Percentiles rank a stretch among this genome's conserved stretches.
Conservation (phyloP, 92 coral and sea anemone genomes). For the Epizoanthus illoricatus region DNA sequence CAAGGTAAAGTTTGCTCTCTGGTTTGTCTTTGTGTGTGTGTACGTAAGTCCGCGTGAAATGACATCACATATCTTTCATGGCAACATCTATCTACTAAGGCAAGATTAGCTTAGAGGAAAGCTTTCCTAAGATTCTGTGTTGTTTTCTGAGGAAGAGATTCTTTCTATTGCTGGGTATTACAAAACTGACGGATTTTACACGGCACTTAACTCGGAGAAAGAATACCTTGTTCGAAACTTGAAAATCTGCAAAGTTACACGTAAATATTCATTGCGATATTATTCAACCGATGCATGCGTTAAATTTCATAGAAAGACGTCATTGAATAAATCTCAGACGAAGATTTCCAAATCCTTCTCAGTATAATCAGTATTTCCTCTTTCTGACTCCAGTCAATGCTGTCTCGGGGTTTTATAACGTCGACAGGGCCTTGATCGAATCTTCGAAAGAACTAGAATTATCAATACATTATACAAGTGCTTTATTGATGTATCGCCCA, state of each 20-base stretch:
- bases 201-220: slow-evolving; percentile 9
- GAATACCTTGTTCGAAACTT: not conserved
- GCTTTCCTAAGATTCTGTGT: not conserved
- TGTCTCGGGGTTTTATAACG: not conserved
- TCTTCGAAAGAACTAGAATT: slow-evolving; percentile 21
- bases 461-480: not conserved
- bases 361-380: not conserved
- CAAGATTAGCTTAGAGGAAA: not conserved
- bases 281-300: slow-evolving; percentile 19
- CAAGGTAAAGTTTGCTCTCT: not conserved
- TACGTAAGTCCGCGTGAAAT: not conserved
- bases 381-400: slow-evolving; percentile 8
- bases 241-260: not conserved
- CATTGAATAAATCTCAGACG: slow-evolving; percentile 6
- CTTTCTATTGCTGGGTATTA: not conserved
- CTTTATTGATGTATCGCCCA: not conserved
- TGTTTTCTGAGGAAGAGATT: not conserved
- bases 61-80: slow-evolving; percentile 35
- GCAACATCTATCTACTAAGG: slow-evolving; percentile 2
- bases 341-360: too few species aligned
- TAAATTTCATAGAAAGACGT: slow-evolving; percentile 3
- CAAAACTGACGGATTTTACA: slow-evolving; percentile 38
- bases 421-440: not conserved
- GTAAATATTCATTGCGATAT: slow-evolving; percentile 9
- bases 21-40: slow-evolving; percentile 39